Conservation (phyloP, 2,888 invertebrate genomes). For the Clitarchus hookeri region DNA sequence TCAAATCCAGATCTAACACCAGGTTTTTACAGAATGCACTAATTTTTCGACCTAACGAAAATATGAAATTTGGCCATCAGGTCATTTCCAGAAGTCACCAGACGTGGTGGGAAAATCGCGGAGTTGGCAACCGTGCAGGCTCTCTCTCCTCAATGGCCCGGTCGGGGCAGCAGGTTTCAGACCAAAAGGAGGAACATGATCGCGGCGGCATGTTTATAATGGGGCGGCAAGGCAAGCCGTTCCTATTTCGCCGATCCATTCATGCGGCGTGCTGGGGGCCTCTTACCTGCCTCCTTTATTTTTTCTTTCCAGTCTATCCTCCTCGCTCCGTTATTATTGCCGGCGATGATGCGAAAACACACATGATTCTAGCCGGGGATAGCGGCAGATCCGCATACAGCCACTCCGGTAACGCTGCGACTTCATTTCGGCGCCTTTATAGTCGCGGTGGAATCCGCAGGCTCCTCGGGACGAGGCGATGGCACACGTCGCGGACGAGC, state of each 20-base stretch:
- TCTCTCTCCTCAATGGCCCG: background rate
- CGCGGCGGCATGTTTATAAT: background rate
- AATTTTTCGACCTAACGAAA: too few relatives aligned
- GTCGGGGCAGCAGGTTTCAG: background rate
- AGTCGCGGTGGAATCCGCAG: background rate
- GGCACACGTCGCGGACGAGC: too few relatives aligned
- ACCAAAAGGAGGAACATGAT: background rate
- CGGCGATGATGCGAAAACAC: constrained; percentile 7
- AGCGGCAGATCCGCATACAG: background rate
- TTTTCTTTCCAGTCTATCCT: too few relatives aligned
- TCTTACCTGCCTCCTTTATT: background rate
- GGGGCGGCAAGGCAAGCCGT: background rate
- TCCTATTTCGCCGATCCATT: constrained; percentile 2
- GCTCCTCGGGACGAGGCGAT: background rate
- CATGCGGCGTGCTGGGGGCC: background rate
- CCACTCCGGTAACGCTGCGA: background rate
- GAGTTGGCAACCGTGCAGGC: too few relatives aligned
- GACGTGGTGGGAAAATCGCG: too few relatives aligned
- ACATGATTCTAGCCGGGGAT: background rate
- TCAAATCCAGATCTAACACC: too few relatives aligned
- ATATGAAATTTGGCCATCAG: too few relatives aligned
- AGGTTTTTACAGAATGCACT: too few relatives aligned
- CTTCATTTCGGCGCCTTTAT: background rate
- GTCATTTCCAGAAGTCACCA: too few relatives aligned
- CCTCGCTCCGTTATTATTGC: background rate